phyloP scores from a whole-genome alignment of 2,113 vertebrate genomes.

The Menidia beryllina region DNA sequence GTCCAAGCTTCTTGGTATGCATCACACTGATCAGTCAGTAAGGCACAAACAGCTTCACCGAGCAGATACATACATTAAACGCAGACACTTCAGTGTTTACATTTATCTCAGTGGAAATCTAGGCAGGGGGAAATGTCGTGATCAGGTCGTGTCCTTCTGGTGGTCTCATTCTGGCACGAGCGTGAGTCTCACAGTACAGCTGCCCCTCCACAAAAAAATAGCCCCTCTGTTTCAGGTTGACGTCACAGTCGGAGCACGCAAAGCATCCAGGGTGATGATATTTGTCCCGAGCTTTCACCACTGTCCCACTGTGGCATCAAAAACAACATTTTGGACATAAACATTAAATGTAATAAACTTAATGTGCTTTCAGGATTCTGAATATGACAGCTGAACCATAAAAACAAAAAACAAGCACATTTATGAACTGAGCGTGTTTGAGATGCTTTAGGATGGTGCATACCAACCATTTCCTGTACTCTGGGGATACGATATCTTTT shows the following conservation, averaged over 20 bases:
- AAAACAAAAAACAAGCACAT: too few relatives aligned
- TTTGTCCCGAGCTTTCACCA: constrained; percentile 96
- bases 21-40: constrained; percentile 1
- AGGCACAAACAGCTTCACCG: constrained; percentile 18
- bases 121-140: constrained; percentile 87
- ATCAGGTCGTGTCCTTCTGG: constrained; percentile 92
- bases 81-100: too few relatives aligned
- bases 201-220: constrained; percentile 97
- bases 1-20: constrained; percentile 38
- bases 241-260: constrained; percentile 92
- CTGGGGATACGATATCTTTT: too few relatives aligned
- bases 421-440: too few relatives aligned
- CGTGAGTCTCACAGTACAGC: constrained; percentile 95
- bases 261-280: constrained; percentile 95
- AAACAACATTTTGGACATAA: too few relatives aligned
- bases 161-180: constrained; percentile 88
- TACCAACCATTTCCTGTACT: too few relatives aligned
- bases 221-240: constrained; percentile 97
- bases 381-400: too few relatives aligned
- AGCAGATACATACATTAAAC: constrained; percentile 22
- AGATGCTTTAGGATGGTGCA: too few relatives aligned
- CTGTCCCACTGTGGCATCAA: constrained; percentile 85
- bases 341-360: too few relatives aligned
- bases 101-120: constrained; percentile 48
- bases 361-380: too few relatives aligned